Conservation (phyloP, 2,888 invertebrate species). For the Unio pictorum region DNA sequence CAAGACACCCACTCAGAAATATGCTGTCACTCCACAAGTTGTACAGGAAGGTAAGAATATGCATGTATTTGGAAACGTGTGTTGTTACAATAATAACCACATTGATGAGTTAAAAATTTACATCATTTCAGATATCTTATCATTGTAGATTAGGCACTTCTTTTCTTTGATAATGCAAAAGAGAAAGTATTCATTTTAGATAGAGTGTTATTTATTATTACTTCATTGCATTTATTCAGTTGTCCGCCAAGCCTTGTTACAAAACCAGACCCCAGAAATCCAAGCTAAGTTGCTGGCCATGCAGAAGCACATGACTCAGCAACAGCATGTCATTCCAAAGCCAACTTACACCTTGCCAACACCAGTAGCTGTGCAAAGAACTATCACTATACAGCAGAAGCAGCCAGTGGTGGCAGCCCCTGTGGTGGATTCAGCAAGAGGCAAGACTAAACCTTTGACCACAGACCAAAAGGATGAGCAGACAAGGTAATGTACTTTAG, state of each 20-base stretch:
- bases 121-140: too few relatives aligned
- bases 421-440: slow-evolving; percentile 19
- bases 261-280: slow-evolving; percentile 91
- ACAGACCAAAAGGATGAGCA: slow-evolving; percentile 70
- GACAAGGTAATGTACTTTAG: slow-evolving; percentile 53
- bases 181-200: too few relatives aligned
- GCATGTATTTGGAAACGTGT: not conserved
- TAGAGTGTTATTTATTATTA: too few relatives aligned
- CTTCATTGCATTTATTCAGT: slow-evolving; percentile 75
- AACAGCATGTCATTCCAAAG: slow-evolving; percentile 32
- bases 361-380: slow-evolving; percentile 4
- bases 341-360: slow-evolving; percentile 10
- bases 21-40: slow-evolving; percentile 91
- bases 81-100: not conserved
- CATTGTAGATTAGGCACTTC: too few relatives aligned
- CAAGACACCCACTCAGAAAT: slow-evolving; percentile 74
- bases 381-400: slow-evolving; percentile 9
- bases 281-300: slow-evolving; percentile 91
- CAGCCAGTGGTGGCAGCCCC: slow-evolving; percentile 9
- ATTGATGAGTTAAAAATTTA: too few relatives aligned
- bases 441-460: slow-evolving; percentile 52
- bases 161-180: too few relatives aligned
- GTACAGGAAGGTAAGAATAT: slow-evolving; percentile 84
- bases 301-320: slow-evolving; percentile 77
- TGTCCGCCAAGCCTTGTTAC: slow-evolving; percentile 91